These are phyloP conservation scores for Falco peregrinus DNA, from an alignment of 2,797 vertebrate species.

Conservation along the genomic window DNA sequence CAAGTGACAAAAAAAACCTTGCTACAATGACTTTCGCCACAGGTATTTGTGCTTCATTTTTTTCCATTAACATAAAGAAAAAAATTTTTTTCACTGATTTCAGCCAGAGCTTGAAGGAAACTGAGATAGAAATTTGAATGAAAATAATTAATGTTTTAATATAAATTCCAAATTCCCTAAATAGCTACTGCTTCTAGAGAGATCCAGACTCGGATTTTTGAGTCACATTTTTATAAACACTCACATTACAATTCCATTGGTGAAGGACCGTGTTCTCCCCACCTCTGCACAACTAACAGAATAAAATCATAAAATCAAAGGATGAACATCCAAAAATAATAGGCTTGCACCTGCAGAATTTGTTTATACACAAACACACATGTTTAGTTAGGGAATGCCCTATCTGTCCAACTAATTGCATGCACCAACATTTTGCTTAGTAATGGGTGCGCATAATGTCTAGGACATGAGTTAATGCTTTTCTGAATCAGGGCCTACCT, in stretches of 20 bases:
- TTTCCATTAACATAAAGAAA: not conserved
- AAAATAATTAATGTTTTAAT: not conserved
- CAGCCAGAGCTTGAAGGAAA: not conserved
- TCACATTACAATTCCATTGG: not conserved
- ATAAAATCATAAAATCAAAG: not conserved
- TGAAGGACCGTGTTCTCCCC: not conserved
- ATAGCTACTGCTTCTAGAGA: not conserved
- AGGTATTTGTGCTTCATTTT: not conserved
- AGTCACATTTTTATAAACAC: not conserved
- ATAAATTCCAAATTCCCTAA: not conserved
- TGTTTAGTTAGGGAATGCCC: not conserved
- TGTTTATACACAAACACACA: not conserved
- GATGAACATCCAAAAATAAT: not conserved
- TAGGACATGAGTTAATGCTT: not conserved
- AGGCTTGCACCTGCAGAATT: not conserved
- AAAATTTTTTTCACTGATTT: not conserved
- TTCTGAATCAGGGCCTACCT: not conserved
- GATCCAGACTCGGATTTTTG: not conserved
- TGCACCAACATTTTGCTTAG: not conserved
- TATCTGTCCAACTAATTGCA: not conserved
- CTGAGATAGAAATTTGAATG: not conserved
- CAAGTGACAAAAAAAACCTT: not conserved
- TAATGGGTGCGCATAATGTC: not conserved
- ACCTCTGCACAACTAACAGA: not conserved
- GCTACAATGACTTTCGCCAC: not conserved